Conservation (phyloP, 2,888 invertebrate genomes). For the Drosophila seclusa region DNA sequence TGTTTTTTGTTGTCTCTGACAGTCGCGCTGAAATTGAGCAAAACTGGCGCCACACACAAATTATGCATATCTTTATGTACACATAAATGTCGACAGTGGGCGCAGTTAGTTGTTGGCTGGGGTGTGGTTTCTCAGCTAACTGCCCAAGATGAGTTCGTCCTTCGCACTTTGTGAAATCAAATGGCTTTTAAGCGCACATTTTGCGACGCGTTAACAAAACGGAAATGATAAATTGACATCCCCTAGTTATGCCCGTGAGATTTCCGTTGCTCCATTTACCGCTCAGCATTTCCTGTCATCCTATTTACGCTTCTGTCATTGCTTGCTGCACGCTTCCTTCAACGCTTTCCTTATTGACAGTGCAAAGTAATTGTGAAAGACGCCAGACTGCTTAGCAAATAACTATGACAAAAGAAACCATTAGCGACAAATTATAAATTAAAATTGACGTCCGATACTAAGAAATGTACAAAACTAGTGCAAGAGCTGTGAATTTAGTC, state of each 20-base stretch:
- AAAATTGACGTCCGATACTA: background rate
- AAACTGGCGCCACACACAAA: constrained; percentile 61
- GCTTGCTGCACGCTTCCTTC: constrained; percentile 32
- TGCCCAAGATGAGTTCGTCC: constrained; percentile 3
- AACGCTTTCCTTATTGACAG: constrained; percentile 44
- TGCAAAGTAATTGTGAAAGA: constrained; percentile 11
- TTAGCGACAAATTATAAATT: constrained; percentile 23
- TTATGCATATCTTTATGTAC: constrained; percentile 62
- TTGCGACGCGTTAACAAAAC: constrained; percentile 62
- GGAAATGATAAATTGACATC: constrained; percentile 80
- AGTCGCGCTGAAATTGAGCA: constrained; percentile 14
- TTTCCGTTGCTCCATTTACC: constrained; percentile 50
- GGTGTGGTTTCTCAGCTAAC: constrained; percentile 22
- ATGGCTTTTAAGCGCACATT: constrained; percentile 62
- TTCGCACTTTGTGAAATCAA: constrained; percentile 42
- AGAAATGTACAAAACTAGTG: background rate
- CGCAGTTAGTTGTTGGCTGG: constrained; percentile 28
- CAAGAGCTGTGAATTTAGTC: background rate
- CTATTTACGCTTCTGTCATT: constrained; percentile 26
- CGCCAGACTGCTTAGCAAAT: constrained; percentile 20
- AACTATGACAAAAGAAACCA: constrained; percentile 28
- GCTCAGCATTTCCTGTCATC: constrained; percentile 40
- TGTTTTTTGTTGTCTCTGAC: constrained; percentile 18
- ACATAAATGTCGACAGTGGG: constrained; percentile 49
- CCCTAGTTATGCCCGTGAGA: constrained; percentile 43